Base-by-base conservation (phyloP, 1,140 invertebrate species). In the Sarcophaga peregrina region DNA sequence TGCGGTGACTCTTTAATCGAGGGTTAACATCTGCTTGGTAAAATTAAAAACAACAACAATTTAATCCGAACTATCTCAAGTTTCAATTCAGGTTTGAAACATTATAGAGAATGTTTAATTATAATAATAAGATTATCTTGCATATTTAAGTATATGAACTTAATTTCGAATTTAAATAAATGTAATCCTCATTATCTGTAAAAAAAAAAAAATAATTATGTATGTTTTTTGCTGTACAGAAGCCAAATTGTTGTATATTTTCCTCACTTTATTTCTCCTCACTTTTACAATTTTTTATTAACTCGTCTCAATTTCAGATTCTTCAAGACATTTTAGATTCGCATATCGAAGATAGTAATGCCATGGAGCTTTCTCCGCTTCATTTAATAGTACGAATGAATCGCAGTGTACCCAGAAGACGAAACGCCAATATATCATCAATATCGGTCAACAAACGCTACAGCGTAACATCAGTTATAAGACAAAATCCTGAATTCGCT, bases 301-400 rank as follows among this genome's bases (percentile, higher is more conserved):
- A 68, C n/a, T n/a, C n/a, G n/a, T n/a, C 15, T 68, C 9, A 62
- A 25, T 81, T 15, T 3, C 37, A 89, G 88, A 86, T 90, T 45
- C 86, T 90, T 0, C 87, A 90, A 83, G 88, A 90, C 15, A 88
- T 90, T 73, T 81, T 90, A 3, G 86, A 90, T 81, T 85, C 87
- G 0, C 86, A 87, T 11, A 87, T 89, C 45, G 88, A 89, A 76
- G 85, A 88, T 8, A 76, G 84, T 1, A 86, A 80, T 68, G 86
- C 87, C 8, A 8, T 87, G 82, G 88, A 89, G 74, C 81, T 89
- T 3, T 90, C 88, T 0, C 88, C 88, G 8, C 86, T 88, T 85
- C 88, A 90, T 15, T 88, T 87, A 46, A 83, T 85, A 13, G 84
- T 88, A 8, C 85, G 86, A 45, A 84, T 87, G 72, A 82, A 85